phyloP scores from a whole-genome alignment of 2,113 vertebrate species.

The Scomber japonicus region DNA sequence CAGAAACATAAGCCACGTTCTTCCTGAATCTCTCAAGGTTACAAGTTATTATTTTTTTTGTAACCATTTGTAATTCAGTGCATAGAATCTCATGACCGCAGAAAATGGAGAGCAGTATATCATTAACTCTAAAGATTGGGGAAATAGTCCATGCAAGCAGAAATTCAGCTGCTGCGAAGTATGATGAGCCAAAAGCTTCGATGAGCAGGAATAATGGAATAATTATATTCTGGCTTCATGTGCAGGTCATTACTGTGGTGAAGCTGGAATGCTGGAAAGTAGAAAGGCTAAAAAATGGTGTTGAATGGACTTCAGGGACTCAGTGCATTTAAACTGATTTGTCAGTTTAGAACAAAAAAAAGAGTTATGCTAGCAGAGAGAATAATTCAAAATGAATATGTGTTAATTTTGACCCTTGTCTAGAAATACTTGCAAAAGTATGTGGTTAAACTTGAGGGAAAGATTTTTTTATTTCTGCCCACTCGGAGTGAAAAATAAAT shows the following conservation, averaged over 20 bases:
- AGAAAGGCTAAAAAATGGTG: slow-evolving; percentile 23
- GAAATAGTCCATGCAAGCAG: slow-evolving; percentile 42
- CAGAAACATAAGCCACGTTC: slow-evolving; percentile 3
- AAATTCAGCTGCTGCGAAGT: slow-evolving; percentile 37
- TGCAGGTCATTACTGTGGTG: slow-evolving; percentile 36
- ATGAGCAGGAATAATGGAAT: slow-evolving; percentile 57
- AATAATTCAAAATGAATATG: not conserved
- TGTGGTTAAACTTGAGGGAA: not conserved
- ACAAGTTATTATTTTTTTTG: not conserved
- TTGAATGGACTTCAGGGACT: slow-evolving; percentile 33
- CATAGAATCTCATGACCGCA: slow-evolving; percentile 24
- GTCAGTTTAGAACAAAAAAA: slow-evolving; percentile 26
- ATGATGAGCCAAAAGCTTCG: slow-evolving; percentile 27
- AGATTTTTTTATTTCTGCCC: too few species aligned
- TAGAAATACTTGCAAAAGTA: not conserved
- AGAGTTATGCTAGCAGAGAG: not conserved
- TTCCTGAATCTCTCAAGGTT: slow-evolving; percentile 25
- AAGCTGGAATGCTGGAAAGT: slow-evolving; percentile 37
- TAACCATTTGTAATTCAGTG: slow-evolving; percentile 23
- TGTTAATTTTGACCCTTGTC: not conserved
- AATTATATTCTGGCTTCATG: slow-evolving; percentile 45
- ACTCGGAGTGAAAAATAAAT: too few species aligned
- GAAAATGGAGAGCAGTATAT: slow-evolving; percentile 24
- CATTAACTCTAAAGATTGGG: slow-evolving; percentile 39
- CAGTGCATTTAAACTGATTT: slow-evolving; percentile 18